Conservation (phyloP, 2,888 invertebrate species). For the Eustalomyia histrio region DNA sequence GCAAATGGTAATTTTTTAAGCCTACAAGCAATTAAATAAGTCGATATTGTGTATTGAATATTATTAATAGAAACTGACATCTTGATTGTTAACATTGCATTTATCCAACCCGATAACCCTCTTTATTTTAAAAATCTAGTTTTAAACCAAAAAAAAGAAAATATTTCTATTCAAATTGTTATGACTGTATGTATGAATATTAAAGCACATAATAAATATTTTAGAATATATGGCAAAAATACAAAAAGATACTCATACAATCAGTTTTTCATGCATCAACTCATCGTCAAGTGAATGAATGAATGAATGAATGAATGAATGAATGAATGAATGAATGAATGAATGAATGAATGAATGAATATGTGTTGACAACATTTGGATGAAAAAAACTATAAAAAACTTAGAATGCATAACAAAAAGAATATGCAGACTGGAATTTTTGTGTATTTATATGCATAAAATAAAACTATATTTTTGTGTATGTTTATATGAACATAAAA, state of each 20-base stretch:
- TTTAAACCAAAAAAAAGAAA: too few species aligned
- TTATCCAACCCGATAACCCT: too few species aligned
- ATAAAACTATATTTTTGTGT: neutral
- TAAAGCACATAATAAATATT: neutral
- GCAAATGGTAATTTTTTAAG: too few species aligned
- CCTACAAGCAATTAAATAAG: too few species aligned
- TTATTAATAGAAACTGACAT: too few species aligned
- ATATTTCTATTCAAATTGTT: too few species aligned
- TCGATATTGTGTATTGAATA: too few species aligned
- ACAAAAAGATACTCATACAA: neutral
- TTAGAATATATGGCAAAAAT: neutral
- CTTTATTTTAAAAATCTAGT: too few species aligned
- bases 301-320: neutral
- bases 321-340: neutral
- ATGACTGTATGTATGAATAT: neutral
- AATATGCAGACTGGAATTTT: constrained; percentile 51
- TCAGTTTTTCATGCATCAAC: neutral
- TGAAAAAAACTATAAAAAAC: neutral
- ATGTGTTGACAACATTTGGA: constrained; percentile 10
- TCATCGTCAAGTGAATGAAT: neutral
- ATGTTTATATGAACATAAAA: constrained; percentile 20
- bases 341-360: neutral
- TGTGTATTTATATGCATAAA: constrained; percentile 2
- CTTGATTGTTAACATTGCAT: too few species aligned
- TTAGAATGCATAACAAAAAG: neutral